A percentile compares a stretch with the other conserved stretches of the same genome.
These are phyloP conservation scores for Gallinago undulata DNA, from an alignment of 2,113 vertebrate species.

Conservation along the genomic window DNA sequence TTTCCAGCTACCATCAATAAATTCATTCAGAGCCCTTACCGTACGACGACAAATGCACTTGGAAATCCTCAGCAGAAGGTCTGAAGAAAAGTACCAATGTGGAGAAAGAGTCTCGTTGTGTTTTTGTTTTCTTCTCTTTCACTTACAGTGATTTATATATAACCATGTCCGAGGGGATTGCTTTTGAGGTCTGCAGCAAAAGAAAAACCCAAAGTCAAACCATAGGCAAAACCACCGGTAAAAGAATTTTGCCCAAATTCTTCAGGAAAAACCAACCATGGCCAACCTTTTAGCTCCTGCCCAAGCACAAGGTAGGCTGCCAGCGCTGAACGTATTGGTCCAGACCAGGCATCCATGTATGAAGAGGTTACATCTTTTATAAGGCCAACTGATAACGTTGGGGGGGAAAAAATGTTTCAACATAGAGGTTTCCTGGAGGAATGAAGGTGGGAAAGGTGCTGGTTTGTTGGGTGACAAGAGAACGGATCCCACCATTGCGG, in stretches of 20 bases:
- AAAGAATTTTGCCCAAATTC: background rate
- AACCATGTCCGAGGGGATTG: background rate
- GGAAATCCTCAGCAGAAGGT: slow-evolving; percentile 52
- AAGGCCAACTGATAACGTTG: background rate
- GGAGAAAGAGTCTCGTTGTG: slow-evolving; percentile 56
- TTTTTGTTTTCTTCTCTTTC: slow-evolving; percentile 57
- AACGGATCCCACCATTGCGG: background rate
- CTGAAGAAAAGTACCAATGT: slow-evolving; percentile 35
- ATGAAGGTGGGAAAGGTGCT: background rate
- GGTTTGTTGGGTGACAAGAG: background rate
- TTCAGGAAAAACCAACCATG: background rate
- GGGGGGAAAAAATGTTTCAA: background rate
- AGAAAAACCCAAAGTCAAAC: slow-evolving; percentile 17
- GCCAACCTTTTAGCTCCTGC: background rate
- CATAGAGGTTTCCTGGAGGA: background rate
- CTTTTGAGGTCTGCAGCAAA: background rate
- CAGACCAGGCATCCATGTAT: fast-evolving
- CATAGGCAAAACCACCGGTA: background rate
- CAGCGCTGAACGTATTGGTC: fast-evolving
- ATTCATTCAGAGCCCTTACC: slow-evolving; percentile 66
- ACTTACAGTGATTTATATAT: slow-evolving; percentile 34
- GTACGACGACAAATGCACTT: background rate
- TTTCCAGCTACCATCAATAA: slow-evolving; percentile 64
- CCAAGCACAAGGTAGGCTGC: background rate
- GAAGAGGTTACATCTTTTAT: background rate